Evolutionary conservation across 2,113 vertebrate species (phyloP).

Genomic region (Donacobius atricapilla): DNA sequence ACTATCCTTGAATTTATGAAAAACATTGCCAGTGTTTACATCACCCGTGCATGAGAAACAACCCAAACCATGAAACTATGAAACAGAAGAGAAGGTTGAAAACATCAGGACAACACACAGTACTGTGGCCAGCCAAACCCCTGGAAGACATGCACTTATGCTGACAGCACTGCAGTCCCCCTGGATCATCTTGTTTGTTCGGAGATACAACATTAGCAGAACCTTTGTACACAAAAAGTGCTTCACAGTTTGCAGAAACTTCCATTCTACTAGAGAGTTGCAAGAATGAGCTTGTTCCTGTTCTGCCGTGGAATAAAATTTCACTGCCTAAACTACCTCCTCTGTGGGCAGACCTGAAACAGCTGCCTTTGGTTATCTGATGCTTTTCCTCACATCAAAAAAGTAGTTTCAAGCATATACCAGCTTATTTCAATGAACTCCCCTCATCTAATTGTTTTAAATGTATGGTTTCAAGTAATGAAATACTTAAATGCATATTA

Average conservation of each 20-base stretch:
- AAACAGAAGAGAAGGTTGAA: too few relatives aligned
- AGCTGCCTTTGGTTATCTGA: neutral
- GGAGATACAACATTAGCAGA: neutral
- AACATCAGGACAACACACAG: too few relatives aligned
- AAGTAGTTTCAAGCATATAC: neutral
- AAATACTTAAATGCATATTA: neutral
- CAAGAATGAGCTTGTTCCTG: neutral
- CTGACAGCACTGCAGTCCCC: neutral
- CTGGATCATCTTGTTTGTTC: neutral
- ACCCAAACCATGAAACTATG: too few relatives aligned
- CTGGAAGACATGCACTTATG: neutral
- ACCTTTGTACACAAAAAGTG: accelerated
- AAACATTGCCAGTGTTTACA: too few relatives aligned
- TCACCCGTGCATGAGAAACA: too few relatives aligned
- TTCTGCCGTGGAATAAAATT: neutral
- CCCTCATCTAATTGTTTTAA: neutral
- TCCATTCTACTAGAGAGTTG: neutral
- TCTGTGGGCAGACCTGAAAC: neutral
- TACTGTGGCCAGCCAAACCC: neutral
- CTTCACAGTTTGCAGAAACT: neutral
- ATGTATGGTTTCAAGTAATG: neutral
- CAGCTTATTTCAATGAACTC: neutral
- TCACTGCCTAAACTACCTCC: neutral
- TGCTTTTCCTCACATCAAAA: neutral
- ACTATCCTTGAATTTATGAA: too few relatives aligned